phyloP scores from a whole-genome alignment of 2,888 invertebrate species.

The Cephalotes varians region DNA sequence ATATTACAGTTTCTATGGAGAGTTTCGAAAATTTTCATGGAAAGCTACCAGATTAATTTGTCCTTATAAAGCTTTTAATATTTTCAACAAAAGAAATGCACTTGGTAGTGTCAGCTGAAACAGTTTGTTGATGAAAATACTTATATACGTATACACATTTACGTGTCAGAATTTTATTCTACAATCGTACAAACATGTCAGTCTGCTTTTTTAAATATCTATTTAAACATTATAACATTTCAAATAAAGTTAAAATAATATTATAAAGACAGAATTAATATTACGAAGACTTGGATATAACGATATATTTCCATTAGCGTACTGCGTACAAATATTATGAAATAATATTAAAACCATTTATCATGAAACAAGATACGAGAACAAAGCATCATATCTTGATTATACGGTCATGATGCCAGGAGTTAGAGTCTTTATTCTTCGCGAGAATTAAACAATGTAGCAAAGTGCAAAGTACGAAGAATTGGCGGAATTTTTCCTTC shows the following conservation, averaged over 20 bases:
- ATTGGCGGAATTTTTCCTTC: conserved; percentile 56
- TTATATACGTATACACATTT: conserved; percentile 9
- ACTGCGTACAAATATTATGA: conserved; percentile 27
- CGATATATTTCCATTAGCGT: conserved; percentile 31
- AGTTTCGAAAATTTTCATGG: neutral
- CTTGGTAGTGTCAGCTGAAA: neutral
- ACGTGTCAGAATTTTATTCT: neutral
- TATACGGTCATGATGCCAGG: conserved; percentile 51
- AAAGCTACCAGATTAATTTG: neutral
- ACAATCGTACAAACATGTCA: neutral
- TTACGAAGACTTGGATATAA: conserved; percentile 9
- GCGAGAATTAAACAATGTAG: conserved; percentile 52
- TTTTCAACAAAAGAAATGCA: neutral
- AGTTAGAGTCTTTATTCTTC: conserved; percentile 43
- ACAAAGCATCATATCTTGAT: conserved; percentile 49
- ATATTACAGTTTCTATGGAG: conserved; percentile 5
- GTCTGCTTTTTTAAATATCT: neutral
- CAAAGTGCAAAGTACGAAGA: conserved; percentile 55
- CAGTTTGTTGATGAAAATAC: neutral
- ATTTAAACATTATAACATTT: neutral
- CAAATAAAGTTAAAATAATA: neutral
- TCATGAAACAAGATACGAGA: conserved; percentile 28
- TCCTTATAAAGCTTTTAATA: conserved; percentile 6
- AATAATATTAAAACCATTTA: conserved; percentile 49
- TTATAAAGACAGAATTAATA: neutral